Base-by-base conservation (phyloP, 2,113 vertebrate genomes). In the Lophochroa leadbeateri region DNA sequence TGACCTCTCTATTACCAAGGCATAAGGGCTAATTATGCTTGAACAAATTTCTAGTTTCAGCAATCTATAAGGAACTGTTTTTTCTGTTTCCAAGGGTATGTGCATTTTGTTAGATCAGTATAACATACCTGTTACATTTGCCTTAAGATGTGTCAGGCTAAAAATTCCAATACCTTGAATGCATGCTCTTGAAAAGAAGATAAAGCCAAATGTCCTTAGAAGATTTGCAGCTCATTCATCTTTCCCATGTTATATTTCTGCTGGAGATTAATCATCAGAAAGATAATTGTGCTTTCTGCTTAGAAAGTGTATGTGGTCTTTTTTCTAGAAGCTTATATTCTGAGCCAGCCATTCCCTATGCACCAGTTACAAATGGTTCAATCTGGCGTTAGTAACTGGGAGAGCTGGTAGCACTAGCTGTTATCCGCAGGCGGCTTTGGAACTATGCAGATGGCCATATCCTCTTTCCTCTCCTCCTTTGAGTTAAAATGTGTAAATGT, bases 1-100 rank as follows among this genome's bases (percentile, higher is more conserved):
- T 97, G 96, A 97, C 96, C 95, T 94, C 90, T 92, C 63, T 94
- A 82, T 94, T 93, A 84, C 69, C 35, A 84, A 82, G 81, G n/a
- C 78, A 17, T 69, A 61, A 94, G 37, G 80, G 92, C 90, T 94
- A 95, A 94, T 96, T 94, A 82, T 75, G 31, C 41, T 85, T 65
- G 70, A 89, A 65, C 17, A 92, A 84, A 86, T 79, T 84, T 94
- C 52, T 44, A 43, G 0, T 71, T 93, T 76, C 7, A 9, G 29
- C 33, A 50, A 53, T 70, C 41, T 31, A 2, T 72, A 64, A 50
- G 33, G 11, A 71, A 19, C 9, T 8, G 7, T 0, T 43, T 86
- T 61, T 58, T 57, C n/a, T 1, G 1, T 84, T 94, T 78, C 39
- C 41, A 60, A 71, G 60, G 19, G 4, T 65, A 13, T 55, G 24